phyloP scores from a whole-genome alignment of 1,140 invertebrate species.

The Samia ricini region DNA sequence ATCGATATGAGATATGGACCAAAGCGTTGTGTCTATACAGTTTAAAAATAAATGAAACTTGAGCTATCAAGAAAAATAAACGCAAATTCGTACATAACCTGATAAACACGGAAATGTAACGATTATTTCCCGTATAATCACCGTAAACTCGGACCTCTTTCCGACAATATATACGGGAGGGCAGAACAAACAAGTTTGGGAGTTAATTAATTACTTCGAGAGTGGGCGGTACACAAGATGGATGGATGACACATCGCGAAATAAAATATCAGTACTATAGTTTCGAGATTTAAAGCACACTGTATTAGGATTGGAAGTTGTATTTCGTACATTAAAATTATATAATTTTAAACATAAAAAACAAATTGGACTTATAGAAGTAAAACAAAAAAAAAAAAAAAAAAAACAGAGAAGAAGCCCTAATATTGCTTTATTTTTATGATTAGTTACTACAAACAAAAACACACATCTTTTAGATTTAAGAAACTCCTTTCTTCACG shows the following conservation, averaged over 20 bases:
- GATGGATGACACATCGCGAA: slow-evolving; percentile 28
- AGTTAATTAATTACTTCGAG: slow-evolving; percentile 33
- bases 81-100: background rate
- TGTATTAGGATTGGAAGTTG: background rate
- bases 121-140: slow-evolving; percentile 11
- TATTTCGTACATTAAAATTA: background rate
- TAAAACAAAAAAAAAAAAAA: no score
- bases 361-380: no score
- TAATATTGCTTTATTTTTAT: no score
- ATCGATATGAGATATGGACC: no score
- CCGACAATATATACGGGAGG: slow-evolving; percentile 24
- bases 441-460: no score
- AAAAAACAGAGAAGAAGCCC: no score
- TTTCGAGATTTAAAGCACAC: slow-evolving; percentile 10
- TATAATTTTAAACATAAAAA: no score
- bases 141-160: slow-evolving; percentile 10
- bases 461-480: no score
- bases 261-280: slow-evolving; percentile 28
- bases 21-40: background rate
- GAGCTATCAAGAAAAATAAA: background rate
- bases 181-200: slow-evolving; percentile 21
- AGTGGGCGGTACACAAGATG: slow-evolving; percentile 19
- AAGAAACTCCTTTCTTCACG: no score
- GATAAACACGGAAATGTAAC: background rate
- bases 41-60: background rate